Percentiles rank a stretch among this genome's conserved stretches.
These are phyloP conservation scores for Diaphora mendica DNA, from an alignment of 2,888 invertebrate genomes.

Conservation along the genomic window DNA sequence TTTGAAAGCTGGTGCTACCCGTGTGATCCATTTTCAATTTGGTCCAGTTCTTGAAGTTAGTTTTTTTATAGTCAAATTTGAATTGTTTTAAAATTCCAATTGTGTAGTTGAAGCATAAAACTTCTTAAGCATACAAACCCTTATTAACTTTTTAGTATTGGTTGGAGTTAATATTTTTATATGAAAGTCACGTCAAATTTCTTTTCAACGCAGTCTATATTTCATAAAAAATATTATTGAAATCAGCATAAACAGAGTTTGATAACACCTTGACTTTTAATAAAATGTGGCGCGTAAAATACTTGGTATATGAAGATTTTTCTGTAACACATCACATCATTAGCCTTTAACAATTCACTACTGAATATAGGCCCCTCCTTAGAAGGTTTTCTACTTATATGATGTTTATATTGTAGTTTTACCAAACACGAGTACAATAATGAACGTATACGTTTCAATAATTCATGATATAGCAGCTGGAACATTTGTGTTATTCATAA, in stretches of 20 bases:
- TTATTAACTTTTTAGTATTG: not conserved
- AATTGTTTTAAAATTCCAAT: not conserved
- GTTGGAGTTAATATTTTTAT: not conserved
- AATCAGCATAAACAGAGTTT: not conserved
- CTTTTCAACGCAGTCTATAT: not conserved
- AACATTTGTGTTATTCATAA: not conserved
- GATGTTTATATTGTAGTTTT: not conserved
- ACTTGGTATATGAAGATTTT: not conserved
- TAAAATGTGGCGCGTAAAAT: not conserved
- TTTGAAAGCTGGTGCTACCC: too few species aligned
- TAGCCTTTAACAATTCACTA: too few species aligned
- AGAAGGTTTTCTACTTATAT: not conserved
- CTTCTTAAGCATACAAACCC: not conserved
- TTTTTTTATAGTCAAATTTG: not conserved
- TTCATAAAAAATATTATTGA: not conserved
- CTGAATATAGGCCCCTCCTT: too few species aligned
- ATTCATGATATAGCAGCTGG: not conserved
- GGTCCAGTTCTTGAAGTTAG: too few species aligned
- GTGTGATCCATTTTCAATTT: too few species aligned
- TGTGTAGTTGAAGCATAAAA: not conserved
- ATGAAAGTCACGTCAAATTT: not conserved
- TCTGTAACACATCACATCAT: too few species aligned
- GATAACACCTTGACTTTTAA: not conserved
- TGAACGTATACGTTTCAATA: not conserved
- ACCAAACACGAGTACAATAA: not conserved